phyloP scores from a whole-genome alignment of 2,888 invertebrate species.

The Xanthorhoe spadicearia region DNA sequence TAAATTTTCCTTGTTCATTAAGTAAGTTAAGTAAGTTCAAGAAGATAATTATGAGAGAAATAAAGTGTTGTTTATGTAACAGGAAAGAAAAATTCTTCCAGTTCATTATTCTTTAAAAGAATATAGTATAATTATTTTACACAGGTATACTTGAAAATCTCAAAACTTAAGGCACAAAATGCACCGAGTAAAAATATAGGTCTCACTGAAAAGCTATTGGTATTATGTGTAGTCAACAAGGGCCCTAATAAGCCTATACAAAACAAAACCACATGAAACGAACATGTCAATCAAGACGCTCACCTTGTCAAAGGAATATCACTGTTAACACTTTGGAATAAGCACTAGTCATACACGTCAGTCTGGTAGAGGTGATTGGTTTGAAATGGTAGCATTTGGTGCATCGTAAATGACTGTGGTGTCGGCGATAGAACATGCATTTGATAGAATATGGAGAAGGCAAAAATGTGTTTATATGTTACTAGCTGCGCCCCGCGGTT shows the following conservation, averaged over 20 bases:
- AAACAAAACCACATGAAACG: constrained; percentile 39
- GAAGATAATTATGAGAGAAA: no score
- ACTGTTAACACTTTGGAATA: constrained; percentile 41
- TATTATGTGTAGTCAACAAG: background rate
- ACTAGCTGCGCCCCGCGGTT: no score
- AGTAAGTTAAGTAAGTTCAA: no score
- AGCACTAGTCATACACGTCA: constrained; percentile 61
- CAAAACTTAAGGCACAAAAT: no score
- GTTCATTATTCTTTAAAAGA: no score
- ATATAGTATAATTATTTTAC: background rate
- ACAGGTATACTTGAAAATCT: background rate
- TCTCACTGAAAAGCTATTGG: no score
- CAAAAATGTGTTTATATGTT: no score
- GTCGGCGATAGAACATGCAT: constrained; percentile 43
- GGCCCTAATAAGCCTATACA: background rate
- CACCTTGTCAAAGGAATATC: constrained; percentile 38
- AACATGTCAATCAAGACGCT: constrained; percentile 48
- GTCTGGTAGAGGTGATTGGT: constrained; percentile 64
- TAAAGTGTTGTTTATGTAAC: no score
- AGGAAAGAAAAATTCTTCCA: no score
- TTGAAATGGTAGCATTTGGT: constrained; percentile 66
- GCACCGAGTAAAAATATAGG: no score
- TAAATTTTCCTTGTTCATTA: no score
- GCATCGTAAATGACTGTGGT: constrained; percentile 49
- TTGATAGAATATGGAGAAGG: constrained; percentile 45